These are phyloP conservation scores for Bolinopsis microptera DNA, from an alignment of 37 sponge, comb jelly and placozoan species.

Conservation along the genomic window DNA sequence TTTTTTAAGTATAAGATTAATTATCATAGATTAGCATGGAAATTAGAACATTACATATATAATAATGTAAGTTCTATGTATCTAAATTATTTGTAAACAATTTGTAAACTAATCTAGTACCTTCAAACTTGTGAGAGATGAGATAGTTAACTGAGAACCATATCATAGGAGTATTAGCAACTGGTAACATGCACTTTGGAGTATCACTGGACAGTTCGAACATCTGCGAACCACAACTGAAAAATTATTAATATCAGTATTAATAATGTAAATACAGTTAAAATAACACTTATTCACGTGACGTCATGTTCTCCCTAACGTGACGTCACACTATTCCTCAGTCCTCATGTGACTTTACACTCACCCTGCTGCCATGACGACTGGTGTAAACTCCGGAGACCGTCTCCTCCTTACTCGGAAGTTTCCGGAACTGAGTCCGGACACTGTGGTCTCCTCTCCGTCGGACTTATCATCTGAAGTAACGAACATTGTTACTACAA, in stretches of 20 bases:
- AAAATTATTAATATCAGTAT: not conserved
- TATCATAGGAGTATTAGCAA: slow-evolving; percentile 19
- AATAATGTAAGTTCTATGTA: too few species aligned
- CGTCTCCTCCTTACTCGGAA: not conserved
- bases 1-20: too few species aligned
- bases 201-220: slow-evolving; percentile 17
- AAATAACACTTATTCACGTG: not conserved
- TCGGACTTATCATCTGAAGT: not conserved
- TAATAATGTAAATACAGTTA: not conserved
- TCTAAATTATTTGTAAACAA: too few species aligned
- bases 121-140: not conserved
- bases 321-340: not conserved
- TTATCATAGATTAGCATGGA: too few species aligned
- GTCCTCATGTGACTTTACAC: not conserved
- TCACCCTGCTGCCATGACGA: slow-evolving; percentile 59
- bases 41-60: too few species aligned
- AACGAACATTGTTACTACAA: too few species aligned
- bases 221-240: slow-evolving; percentile 46
- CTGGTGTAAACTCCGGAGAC: slow-evolving; percentile 55
- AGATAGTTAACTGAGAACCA: slow-evolving; percentile 44
- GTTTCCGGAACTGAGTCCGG: not conserved
- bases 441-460: not conserved
- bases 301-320: not conserved
- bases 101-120: too few species aligned
- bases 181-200: slow-evolving; percentile 57